A percentile compares a stretch with the other conserved stretches of the same genome.
Evolutionary conservation across 2,113 vertebrate species (phyloP).

Genomic region (Trogon melanurus): DNA sequence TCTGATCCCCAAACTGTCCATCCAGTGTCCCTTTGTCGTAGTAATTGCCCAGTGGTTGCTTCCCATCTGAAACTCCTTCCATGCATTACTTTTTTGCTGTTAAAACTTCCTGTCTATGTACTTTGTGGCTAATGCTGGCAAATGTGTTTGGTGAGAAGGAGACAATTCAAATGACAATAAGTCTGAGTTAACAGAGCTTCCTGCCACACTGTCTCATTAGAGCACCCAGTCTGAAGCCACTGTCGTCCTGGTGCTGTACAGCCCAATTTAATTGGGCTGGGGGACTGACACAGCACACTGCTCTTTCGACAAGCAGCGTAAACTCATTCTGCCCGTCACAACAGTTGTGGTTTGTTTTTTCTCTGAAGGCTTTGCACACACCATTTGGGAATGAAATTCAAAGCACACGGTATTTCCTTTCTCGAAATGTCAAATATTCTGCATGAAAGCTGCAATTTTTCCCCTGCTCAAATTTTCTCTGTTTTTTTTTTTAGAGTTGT

Average conservation of each 20-base stretch:
- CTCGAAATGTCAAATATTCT: background rate
- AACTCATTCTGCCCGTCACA: constrained; percentile 68
- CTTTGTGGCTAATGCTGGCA: background rate
- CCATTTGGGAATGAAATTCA: constrained; percentile 46
- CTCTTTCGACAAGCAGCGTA: constrained; percentile 56
- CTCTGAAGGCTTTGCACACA: background rate
- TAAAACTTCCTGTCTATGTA: background rate
- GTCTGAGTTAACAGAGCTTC: background rate
- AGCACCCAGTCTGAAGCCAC: constrained; percentile 13
- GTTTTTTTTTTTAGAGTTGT: background rate
- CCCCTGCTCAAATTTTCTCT: background rate
- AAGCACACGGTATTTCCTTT: background rate
- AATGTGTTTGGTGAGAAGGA: background rate
- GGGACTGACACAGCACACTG: constrained; percentile 40
- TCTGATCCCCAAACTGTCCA: background rate
- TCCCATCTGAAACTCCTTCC: background rate
- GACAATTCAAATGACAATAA: constrained; percentile 7
- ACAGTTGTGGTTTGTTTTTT: background rate
- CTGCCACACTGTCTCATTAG: constrained; percentile 64
- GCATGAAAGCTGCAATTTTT: background rate
- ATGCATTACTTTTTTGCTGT: background rate
- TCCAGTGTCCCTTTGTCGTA: background rate
- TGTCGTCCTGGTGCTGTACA: background rate
- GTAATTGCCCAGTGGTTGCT: background rate
- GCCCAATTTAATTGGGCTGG: constrained; percentile 71